Base-by-base conservation (phyloP, 2,888 invertebrate species). In the Acholoe squamosa region DNA sequence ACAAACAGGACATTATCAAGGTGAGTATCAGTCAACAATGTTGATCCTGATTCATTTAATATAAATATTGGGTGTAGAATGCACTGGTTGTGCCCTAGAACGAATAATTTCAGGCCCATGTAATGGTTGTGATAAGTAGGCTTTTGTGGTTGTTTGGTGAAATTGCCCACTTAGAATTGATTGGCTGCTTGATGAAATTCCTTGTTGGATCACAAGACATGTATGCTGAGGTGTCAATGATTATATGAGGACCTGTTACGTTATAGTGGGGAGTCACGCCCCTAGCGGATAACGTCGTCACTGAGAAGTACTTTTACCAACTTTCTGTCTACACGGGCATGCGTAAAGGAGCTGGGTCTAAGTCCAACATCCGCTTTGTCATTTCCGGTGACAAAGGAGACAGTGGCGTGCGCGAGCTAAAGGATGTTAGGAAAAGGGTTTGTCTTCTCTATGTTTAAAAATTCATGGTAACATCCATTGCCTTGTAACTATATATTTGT, bases 241-340 rank as follows among this genome's bases (percentile, higher is more conserved):
- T 43, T 43, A 43, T 43, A 43, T 43, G 43, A 43, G 3, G 3
- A 10, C 43, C 43, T 43, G 43, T 43, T 43, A 61, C 80, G 14
- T 92, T 92, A 28, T 92, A 95, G 95, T 95, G 94, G 94, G 93
- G 94, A 31, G 93, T 94, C 0, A 93, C 93, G 7, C 94, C 94
- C 31, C 91, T 95, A 67, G 90, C 91, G 14, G 95, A 95, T 93
- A 95, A 95, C 93, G 93, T 93, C 71, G 92, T 93, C 0, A 92
- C 93, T 52, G 94, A 94, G 90, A 93, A 92, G 61, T 94, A 94
- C 91, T 94, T 93, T 91, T 95, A 95, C 92, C 92, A 94, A 31
- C 89, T 95, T 31, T 93, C 94, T 10, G 94, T 95, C 0, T 93
- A 93, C 80, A 95, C 95, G 0, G 95, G 95, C 14, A 93, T 94